Conservation (phyloP, 2,888 invertebrate genomes). For the Ormia ochracea region DNA sequence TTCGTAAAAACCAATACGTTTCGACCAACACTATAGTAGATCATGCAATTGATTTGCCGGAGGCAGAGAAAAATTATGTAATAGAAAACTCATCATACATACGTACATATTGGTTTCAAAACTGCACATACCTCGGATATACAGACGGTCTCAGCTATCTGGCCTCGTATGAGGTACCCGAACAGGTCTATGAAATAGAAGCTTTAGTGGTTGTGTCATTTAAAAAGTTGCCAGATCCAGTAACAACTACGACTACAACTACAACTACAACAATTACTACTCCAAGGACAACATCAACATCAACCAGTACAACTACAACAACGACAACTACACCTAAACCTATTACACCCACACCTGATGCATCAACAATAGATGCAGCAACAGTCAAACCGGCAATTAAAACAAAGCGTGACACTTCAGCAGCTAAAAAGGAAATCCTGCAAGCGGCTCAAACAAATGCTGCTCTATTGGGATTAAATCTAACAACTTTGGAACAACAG, state of each 20-base stretch:
- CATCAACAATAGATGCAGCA: constrained; percentile 74
- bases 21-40: constrained; percentile 80
- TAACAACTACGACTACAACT: constrained; percentile 75
- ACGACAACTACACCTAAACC: constrained; percentile 77
- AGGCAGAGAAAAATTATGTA: constrained; percentile 81
- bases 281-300: constrained; percentile 77
- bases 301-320: constrained; percentile 75
- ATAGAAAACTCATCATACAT: constrained; percentile 79
- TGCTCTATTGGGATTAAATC: constrained; percentile 69
- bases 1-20: constrained; percentile 80
- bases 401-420: constrained; percentile 66
- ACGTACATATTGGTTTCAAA: constrained; percentile 87
- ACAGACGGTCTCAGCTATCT: constrained; percentile 80
- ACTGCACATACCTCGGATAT: constrained; percentile 84
- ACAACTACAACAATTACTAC: constrained; percentile 79
- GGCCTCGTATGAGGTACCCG: constrained; percentile 81
- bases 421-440: constrained; percentile 40
- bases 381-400: constrained; percentile 69
- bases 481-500: constrained; percentile 63
- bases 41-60: constrained; percentile 80
- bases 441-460: constrained; percentile 69
- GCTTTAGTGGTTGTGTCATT: constrained; percentile 85
- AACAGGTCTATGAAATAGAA: constrained; percentile 81
- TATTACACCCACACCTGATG: constrained; percentile 72
- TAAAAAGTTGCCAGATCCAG: constrained; percentile 78